Conservation (phyloP, 2,888 invertebrate species). For the Tribolium freemani region DNA sequence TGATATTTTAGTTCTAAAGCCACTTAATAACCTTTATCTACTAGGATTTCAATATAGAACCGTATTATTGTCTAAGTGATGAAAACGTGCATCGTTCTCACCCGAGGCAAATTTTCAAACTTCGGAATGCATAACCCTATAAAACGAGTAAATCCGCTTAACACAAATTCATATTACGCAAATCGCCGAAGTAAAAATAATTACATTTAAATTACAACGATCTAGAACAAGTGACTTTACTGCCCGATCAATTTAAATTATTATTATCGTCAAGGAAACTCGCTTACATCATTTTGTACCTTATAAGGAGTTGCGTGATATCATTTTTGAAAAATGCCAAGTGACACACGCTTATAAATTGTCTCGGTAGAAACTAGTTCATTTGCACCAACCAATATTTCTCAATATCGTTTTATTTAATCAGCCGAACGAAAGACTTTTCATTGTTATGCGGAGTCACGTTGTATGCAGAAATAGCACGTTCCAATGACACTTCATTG, state of each 20-base stretch:
- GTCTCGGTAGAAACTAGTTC: constrained; percentile 17
- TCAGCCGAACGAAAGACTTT: not conserved
- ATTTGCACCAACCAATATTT: constrained; percentile 10
- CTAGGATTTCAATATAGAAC: constrained; percentile 2
- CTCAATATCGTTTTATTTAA: constrained; percentile 10
- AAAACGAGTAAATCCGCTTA: constrained; percentile 13
- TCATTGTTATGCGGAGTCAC: constrained; percentile 18
- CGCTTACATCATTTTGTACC: constrained; percentile 28
- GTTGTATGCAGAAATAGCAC: constrained; percentile 14
- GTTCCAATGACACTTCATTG: constrained; percentile 11
- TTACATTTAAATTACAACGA: constrained; percentile 30
- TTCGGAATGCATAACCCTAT: constrained; percentile 1
- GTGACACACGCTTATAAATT: constrained; percentile 10
- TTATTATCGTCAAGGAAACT: constrained; percentile 12
- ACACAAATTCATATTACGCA: constrained; percentile 6
- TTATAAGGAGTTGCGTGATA: constrained; percentile 35
- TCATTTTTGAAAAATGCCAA: constrained; percentile 32
- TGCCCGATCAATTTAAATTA: constrained; percentile 27
- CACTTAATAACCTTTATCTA: constrained; percentile 6
- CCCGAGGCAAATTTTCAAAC: constrained; percentile 8
- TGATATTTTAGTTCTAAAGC: constrained; percentile 1
- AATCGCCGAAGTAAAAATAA: constrained; percentile 18
- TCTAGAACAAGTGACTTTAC: constrained; percentile 11
- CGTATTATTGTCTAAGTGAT: constrained; percentile 5
- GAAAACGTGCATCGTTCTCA: constrained; percentile 4